Evolutionary conservation across 1,140 invertebrate genomes (phyloP).

Genomic region (Cheumatopsyche charites): DNA sequence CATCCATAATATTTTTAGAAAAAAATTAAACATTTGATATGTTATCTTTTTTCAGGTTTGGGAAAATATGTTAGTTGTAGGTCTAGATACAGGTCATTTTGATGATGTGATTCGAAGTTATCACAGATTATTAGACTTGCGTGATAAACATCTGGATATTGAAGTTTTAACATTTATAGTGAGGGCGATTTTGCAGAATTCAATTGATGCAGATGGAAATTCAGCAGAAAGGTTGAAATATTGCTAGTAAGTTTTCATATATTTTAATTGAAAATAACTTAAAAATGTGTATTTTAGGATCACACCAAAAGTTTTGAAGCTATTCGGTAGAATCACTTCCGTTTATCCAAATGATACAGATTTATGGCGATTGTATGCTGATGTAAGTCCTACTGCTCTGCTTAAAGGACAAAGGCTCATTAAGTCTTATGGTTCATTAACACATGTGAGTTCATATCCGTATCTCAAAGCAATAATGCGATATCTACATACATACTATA

Average conservation of each 20-base stretch:
- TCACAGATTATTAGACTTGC: conserved; percentile 83
- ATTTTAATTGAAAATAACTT: neutral
- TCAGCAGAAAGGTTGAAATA: conserved; percentile 56
- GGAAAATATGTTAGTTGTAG: conserved; percentile 92
- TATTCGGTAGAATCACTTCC: conserved; percentile 82
- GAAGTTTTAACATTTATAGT: conserved; percentile 79
- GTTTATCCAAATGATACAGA: conserved; percentile 70
- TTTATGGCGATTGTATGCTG: conserved; percentile 81
- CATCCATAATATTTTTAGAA: neutral
- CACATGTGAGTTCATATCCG: conserved; percentile 60
- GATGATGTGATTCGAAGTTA: conserved; percentile 83
- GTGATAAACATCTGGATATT: conserved; percentile 78
- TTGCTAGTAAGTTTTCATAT: neutral
- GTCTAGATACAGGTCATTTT: conserved; percentile 76
- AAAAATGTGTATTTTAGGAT: conserved; percentile 61
- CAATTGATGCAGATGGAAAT: conserved; percentile 65
- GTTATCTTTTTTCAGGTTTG: conserved; percentile 66
- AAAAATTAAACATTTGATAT: conserved; percentile 17
- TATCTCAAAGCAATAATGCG: no score
- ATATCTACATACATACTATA: no score
- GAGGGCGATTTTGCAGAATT: conserved; percentile 70
- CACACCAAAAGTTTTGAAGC: conserved; percentile 69
- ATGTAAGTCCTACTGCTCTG: conserved; percentile 67
- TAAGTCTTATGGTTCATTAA: conserved; percentile 66
- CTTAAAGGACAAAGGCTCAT: conserved; percentile 68